A percentile compares a stretch with the other conserved stretches of the same genome.
These are phyloP conservation scores for Harpegnathos saltator DNA, from an alignment of 1,140 invertebrate genomes.

Conservation along the genomic window DNA sequence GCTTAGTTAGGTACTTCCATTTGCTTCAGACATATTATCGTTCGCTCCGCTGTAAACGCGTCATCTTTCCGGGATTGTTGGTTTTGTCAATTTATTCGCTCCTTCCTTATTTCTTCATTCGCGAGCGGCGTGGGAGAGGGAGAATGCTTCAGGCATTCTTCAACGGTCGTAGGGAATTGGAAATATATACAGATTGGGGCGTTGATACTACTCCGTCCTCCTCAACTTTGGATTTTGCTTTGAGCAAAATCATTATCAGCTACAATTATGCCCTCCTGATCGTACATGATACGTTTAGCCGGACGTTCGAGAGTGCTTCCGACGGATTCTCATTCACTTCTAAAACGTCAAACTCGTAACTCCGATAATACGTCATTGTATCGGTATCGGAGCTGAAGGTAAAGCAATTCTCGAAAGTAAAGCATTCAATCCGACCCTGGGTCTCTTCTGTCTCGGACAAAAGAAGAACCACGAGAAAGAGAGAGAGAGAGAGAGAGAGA, in stretches of 20 bases:
- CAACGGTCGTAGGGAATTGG: too few species aligned
- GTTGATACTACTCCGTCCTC: too few species aligned
- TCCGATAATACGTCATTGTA: neutral
- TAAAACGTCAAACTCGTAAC: neutral
- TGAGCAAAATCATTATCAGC: too few species aligned
- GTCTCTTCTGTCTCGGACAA: slow-evolving; percentile 27
- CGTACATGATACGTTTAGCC: neutral
- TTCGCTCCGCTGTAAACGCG: neutral
- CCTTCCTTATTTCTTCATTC: neutral
- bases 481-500: slow-evolving; percentile 51
- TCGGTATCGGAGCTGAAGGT: neutral
- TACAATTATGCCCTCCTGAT: too few species aligned
- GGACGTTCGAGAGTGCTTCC: neutral
- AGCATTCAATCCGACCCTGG: slow-evolving; percentile 42
- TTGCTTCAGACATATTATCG: neutral
- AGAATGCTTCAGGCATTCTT: too few species aligned
- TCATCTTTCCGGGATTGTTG: too few species aligned
- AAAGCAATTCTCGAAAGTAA: neutral
- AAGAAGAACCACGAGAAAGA: slow-evolving; percentile 53
- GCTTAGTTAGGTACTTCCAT: slow-evolving; percentile 22
- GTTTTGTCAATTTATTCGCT: neutral
- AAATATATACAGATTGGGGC: too few species aligned
- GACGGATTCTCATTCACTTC: neutral
- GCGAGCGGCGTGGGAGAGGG: neutral
- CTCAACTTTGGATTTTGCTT: too few species aligned